phyloP scores from a whole-genome alignment of 2,797 vertebrate genomes.

The Danio choprae region DNA sequence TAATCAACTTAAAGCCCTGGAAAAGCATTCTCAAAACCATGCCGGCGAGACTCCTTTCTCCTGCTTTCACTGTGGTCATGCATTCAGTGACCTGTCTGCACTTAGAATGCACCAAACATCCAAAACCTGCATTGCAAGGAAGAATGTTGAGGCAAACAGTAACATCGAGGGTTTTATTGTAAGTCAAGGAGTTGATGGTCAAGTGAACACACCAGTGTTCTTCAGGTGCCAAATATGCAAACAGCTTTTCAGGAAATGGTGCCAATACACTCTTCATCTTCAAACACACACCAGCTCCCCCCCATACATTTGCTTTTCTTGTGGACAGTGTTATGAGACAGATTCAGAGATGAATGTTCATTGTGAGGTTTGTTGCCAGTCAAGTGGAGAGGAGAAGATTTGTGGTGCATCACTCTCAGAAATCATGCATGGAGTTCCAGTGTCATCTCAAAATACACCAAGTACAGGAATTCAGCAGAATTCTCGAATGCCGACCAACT shows the following conservation, averaged over 20 bases:
- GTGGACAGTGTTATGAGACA: conserved; percentile 59
- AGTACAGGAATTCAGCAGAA: neutral
- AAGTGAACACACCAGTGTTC: conserved; percentile 49
- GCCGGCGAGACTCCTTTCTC: conserved; percentile 58
- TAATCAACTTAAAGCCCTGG: conserved; percentile 47
- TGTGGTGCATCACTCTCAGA: conserved; percentile 52
- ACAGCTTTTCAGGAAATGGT: conserved; percentile 59
- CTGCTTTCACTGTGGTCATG: conserved; percentile 54
- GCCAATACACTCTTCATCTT: conserved; percentile 65
- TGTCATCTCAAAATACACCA: neutral
- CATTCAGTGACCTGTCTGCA: conserved; percentile 51
- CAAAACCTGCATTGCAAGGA: conserved; percentile 43
- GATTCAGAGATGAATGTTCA: conserved; percentile 48
- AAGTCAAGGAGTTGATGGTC: conserved; percentile 39
- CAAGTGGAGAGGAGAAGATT: conserved; percentile 59
- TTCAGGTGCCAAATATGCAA: conserved; percentile 66
- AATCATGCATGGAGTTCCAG: conserved; percentile 18
- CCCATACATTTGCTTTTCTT: conserved; percentile 52
- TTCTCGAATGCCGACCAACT: neutral
- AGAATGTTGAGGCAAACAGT: neutral
- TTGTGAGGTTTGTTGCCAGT: conserved; percentile 60
- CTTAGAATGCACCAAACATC: conserved; percentile 57
- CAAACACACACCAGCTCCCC: conserved; percentile 54
- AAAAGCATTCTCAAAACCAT: conserved; percentile 59
- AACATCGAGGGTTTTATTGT: conserved; percentile 56